These are phyloP conservation scores for Laticauda laticaudata DNA, from an alignment of 2,113 vertebrate species.

Conservation along the genomic window DNA sequence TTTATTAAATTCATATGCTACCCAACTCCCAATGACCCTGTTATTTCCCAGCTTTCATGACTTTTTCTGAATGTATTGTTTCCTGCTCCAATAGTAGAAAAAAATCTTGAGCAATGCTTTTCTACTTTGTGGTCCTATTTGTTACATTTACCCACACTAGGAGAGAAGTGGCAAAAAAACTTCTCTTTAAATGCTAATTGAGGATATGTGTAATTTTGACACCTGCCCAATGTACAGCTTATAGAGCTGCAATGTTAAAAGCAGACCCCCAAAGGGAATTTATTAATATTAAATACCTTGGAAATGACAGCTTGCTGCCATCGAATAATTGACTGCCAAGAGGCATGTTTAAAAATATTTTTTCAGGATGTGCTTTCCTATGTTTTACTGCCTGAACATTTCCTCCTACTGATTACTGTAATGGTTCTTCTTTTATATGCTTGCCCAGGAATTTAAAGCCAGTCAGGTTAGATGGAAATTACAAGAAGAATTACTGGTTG, in stretches of 20 bases:
- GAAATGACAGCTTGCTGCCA: background rate
- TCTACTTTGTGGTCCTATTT: background rate
- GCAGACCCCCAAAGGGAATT: background rate
- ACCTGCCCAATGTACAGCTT: background rate
- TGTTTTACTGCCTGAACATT: background rate
- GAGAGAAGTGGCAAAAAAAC: background rate
- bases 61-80: background rate
- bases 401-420: background rate
- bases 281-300: background rate
- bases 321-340: background rate
- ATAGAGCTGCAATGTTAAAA: background rate
- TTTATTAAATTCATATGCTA: background rate
- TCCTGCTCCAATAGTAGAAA: background rate
- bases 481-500: background rate
- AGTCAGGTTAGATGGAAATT: background rate
- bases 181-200: background rate
- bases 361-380: background rate
- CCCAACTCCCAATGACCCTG: background rate
- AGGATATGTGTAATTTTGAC: background rate
- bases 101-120: background rate
- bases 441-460: background rate
- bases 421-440: background rate
- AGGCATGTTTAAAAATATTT: background rate
- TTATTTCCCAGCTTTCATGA: background rate
- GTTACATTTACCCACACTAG: background rate